Evolutionary conservation across 2,113 vertebrate species (phyloP).

Genomic region (Grammomys surdaster): DNA sequence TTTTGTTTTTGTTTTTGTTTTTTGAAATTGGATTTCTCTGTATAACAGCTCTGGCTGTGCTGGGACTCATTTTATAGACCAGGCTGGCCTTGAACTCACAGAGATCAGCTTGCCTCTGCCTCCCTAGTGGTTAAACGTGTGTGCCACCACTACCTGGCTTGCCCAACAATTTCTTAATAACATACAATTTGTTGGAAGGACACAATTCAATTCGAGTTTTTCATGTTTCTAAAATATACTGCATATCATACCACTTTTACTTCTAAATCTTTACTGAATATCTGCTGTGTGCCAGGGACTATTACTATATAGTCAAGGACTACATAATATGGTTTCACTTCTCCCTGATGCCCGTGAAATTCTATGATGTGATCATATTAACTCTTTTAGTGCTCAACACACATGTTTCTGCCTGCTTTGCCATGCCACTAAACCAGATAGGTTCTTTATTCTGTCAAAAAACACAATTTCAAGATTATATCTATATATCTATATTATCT

Average conservation of each 20-base stretch:
- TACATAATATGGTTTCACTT: background rate
- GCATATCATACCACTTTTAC: background rate
- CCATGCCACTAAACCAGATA: background rate
- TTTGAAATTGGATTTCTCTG: background rate
- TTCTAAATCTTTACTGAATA: slow-evolving; percentile 21
- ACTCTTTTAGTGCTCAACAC: background rate
- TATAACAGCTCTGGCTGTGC: background rate
- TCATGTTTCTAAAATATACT: slow-evolving; percentile 44
- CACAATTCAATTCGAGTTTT: background rate
- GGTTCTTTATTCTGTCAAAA: background rate
- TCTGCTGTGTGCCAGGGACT: background rate
- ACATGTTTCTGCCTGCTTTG: background rate
- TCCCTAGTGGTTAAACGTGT: background rate
- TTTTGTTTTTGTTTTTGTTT: background rate
- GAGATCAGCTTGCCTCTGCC: background rate
- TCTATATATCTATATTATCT: background rate
- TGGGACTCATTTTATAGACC: background rate
- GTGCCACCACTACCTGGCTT: background rate
- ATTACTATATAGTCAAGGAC: background rate
- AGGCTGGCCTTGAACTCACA: background rate
- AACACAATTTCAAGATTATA: background rate
- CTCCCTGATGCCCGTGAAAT: background rate
- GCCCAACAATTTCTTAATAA: slow-evolving; percentile 45
- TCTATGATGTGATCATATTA: background rate
- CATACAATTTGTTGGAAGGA: background rate